phyloP scores from a whole-genome alignment of 2,888 invertebrate species.

The Drosophila yooni region DNA sequence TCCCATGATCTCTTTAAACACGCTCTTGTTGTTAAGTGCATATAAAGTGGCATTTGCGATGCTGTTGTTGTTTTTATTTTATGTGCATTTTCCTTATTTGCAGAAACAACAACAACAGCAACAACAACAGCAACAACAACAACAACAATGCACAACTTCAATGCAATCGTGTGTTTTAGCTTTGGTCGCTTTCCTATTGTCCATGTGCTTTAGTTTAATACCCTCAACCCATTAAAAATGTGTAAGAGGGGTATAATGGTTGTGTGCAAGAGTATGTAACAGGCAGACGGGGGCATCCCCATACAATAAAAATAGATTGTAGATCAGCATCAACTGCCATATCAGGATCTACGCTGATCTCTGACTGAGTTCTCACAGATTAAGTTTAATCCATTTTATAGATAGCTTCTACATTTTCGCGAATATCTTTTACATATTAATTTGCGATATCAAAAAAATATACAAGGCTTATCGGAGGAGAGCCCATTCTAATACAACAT shows the following conservation, averaged over 20 bases:
- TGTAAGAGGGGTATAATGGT: not conserved
- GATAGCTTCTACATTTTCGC: not conserved
- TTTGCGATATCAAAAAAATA: not conserved
- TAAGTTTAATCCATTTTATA: not conserved
- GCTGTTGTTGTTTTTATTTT: slow-evolving; percentile 46
- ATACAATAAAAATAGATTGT: not conserved
- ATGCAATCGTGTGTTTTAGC: slow-evolving; percentile 50
- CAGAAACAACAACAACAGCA: slow-evolving; percentile 40
- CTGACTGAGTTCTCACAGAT: not conserved
- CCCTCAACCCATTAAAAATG: not conserved
- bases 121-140: slow-evolving; percentile 1
- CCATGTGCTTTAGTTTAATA: slow-evolving; percentile 37
- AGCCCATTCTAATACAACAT: not conserved
- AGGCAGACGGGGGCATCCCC: not conserved
- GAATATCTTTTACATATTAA: not conserved
- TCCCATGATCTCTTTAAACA: slow-evolving; percentile 71
- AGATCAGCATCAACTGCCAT: not conserved
- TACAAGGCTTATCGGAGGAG: not conserved
- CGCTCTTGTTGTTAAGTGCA: slow-evolving; percentile 27
- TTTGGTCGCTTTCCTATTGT: slow-evolving; percentile 42
- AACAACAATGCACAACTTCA: slow-evolving; percentile 46
- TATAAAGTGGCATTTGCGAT: slow-evolving; percentile 59
- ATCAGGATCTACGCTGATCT: not conserved
- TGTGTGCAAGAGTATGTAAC: not conserved
- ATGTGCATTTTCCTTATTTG: slow-evolving; percentile 77